Percentiles rank a stretch among this genome's conserved stretches.
Conservation (phyloP, 1,140 invertebrate species). For the Danaus plexippus region DNA sequence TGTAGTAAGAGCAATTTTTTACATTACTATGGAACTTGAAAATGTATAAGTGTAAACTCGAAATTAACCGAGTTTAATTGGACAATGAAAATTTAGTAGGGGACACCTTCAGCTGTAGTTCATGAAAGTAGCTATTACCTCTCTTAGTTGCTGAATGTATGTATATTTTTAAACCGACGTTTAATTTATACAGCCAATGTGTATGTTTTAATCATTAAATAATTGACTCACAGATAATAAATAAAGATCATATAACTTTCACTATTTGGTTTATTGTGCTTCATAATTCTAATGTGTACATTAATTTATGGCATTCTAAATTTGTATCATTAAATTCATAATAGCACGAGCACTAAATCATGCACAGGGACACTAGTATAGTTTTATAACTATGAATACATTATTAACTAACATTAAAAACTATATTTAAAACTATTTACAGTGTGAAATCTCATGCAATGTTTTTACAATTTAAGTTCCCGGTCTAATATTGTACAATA, state of each 20-base stretch:
- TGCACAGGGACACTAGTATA: constrained; percentile 6
- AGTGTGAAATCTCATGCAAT: constrained; percentile 8
- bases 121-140: background rate
- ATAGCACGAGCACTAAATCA: constrained; percentile 6
- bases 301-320: constrained; percentile 11
- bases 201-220: too few relatives aligned
- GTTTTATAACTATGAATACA: constrained; percentile 5
- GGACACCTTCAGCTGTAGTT: background rate
- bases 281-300: constrained; percentile 24
- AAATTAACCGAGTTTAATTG: too few relatives aligned
- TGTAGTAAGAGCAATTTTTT: too few relatives aligned
- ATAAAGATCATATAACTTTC: constrained; percentile 23
- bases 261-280: constrained; percentile 63
- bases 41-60: too few relatives aligned
- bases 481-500: constrained; percentile 29
- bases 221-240: background rate
- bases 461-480: constrained; percentile 8
- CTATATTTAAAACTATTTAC: background rate
- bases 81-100: too few relatives aligned
- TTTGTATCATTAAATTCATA: constrained; percentile 2
- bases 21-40: too few relatives aligned
- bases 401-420: constrained; percentile 6
- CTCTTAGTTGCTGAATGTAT: background rate
- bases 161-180: background rate
- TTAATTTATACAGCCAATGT: too few relatives aligned